A percentile compares a stretch with the other conserved stretches of the same genome.
Evolutionary conservation across 2,888 invertebrate species (phyloP).

Genomic region (Cantharis nigra): DNA sequence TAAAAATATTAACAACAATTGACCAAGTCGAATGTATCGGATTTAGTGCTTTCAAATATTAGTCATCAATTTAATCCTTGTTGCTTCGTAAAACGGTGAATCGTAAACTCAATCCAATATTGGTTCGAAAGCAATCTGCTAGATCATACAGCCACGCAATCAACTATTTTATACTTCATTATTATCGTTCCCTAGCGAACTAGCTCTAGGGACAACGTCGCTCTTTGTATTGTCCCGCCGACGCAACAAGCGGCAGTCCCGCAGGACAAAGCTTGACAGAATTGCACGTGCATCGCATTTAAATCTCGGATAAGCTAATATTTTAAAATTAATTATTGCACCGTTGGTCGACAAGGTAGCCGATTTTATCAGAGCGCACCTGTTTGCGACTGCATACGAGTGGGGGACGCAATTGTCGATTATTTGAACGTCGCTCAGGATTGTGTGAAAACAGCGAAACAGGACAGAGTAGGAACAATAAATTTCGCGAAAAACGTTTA

Average conservation of each 20-base stretch:
- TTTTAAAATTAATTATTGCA: constrained; percentile 33
- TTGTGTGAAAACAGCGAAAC: constrained; percentile 1
- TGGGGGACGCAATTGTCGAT: neutral
- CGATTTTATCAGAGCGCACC: constrained; percentile 10
- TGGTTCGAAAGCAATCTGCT: constrained; percentile 42
- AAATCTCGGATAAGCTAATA: constrained; percentile 35
- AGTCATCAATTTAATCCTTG: constrained; percentile 30
- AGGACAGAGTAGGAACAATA: neutral
- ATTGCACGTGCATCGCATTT: constrained; percentile 30
- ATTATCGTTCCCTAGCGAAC: constrained; percentile 40
- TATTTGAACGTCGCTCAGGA: constrained; percentile 10
- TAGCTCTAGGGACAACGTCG: constrained; percentile 20
- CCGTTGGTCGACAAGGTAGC: constrained; percentile 15
- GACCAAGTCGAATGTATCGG: neutral
- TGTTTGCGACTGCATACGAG: constrained; percentile 8
- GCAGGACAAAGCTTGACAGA: constrained; percentile 22
- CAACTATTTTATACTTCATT: constrained; percentile 49
- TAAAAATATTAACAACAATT: neutral
- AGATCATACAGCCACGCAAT: constrained; percentile 48
- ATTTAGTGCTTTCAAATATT: constrained; percentile 23
- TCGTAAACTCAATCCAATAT: constrained; percentile 34
- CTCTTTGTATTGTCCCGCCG: constrained; percentile 28
- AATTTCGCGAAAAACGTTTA: neutral
- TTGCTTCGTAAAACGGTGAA: constrained; percentile 27
- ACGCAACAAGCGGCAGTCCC: constrained; percentile 32